A percentile compares a stretch with the other conserved stretches of the same genome.
phyloP scores from a whole-genome alignment of 2,113 vertebrate species.

The Misgurnus mizolepis region DNA sequence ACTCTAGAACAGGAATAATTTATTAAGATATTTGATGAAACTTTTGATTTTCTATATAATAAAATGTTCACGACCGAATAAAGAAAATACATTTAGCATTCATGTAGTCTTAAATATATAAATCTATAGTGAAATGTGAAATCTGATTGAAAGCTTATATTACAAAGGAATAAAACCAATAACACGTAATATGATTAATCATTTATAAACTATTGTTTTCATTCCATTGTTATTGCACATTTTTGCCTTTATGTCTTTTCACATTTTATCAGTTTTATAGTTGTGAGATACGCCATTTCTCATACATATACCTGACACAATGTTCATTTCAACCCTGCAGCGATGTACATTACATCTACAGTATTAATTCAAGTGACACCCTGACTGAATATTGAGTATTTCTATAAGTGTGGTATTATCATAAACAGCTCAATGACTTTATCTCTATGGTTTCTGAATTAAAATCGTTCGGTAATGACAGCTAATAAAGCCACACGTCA shows the following conservation, averaged over 20 bases:
- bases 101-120: neutral
- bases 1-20: constrained; percentile 1
- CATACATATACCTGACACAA: constrained; percentile 69
- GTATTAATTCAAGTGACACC: constrained; percentile 81
- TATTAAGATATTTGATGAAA: constrained; percentile 22
- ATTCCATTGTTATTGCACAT: too few relatives aligned
- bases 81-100: too few relatives aligned
- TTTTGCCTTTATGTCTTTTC: too few relatives aligned
- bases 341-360: constrained; percentile 82
- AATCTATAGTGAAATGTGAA: neutral
- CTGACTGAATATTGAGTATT: too few relatives aligned
- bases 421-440: too few relatives aligned
- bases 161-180: neutral
- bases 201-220: neutral
- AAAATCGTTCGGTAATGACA: constrained; percentile 60
- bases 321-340: constrained; percentile 88
- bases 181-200: neutral
- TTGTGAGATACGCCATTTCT: constrained; percentile 59
- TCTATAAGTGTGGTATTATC: too few relatives aligned
- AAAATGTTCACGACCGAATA: too few relatives aligned
- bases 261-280: constrained; percentile 1
- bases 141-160: neutral
- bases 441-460: constrained; percentile 52
- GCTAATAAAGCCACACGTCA: constrained; percentile 68
- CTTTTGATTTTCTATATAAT: neutral